Conservation (phyloP, 2,888 invertebrate genomes). For the Craniophora ligustri region DNA sequence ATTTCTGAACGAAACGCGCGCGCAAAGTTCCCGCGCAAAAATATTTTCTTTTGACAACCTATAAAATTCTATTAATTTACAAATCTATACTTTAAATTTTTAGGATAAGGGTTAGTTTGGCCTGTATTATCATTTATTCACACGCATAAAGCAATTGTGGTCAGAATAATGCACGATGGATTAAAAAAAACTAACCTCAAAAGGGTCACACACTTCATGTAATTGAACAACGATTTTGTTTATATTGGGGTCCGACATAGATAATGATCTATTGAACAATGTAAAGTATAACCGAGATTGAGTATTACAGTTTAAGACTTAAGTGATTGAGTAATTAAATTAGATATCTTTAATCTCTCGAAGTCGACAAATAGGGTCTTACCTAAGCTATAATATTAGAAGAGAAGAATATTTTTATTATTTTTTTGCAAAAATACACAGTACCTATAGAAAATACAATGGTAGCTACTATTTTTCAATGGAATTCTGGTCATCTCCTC, state of each 20-base stretch:
- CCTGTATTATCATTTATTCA: constrained; percentile 43
- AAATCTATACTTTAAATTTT: background rate
- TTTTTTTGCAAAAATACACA: too few relatives aligned
- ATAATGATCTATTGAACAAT: constrained; percentile 45
- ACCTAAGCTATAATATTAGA: too few relatives aligned
- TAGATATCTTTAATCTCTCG: too few relatives aligned
- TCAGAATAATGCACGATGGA: constrained; percentile 48
- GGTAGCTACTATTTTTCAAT: too few relatives aligned
- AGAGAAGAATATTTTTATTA: too few relatives aligned
- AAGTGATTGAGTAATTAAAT: constrained; percentile 5
- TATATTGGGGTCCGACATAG: constrained; percentile 43
- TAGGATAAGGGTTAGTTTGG: constrained; percentile 15
- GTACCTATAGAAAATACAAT: too few relatives aligned
- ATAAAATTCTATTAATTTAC: background rate
- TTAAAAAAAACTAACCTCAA: constrained; percentile 67
- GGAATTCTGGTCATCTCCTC: too few relatives aligned
- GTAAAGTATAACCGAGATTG: constrained; percentile 31
- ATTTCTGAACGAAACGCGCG: constrained; percentile 67
- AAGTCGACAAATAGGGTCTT: too few relatives aligned
- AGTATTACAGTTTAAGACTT: constrained; percentile 18
- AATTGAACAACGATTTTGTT: constrained; percentile 69
- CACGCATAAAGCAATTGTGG: constrained; percentile 51
- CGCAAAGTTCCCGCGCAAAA: constrained; percentile 70
- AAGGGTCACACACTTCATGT: constrained; percentile 75
- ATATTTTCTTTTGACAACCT: constrained; percentile 47